These are phyloP conservation scores for Actinemys pallida DNA, from an alignment of 2,113 vertebrate genomes.

Conservation along the genomic window DNA sequence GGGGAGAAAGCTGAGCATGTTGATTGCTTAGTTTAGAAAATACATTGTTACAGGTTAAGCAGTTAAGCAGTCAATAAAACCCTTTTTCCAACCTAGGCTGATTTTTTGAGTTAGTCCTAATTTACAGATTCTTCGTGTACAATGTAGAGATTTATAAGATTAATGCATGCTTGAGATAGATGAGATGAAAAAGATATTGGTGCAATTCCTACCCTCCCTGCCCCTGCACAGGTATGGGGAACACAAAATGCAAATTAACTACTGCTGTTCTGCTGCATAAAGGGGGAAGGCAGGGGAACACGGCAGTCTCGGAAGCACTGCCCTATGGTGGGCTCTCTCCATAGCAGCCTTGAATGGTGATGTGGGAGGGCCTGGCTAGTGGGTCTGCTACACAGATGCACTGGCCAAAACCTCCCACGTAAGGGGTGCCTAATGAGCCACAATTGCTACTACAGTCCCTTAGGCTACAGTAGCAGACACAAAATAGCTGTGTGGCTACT, in stretches of 20 bases:
- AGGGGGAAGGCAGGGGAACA: background rate
- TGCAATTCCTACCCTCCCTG: background rate
- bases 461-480: background rate
- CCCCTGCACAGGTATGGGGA: background rate
- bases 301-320: background rate
- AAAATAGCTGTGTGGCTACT: background rate
- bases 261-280: background rate
- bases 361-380: background rate
- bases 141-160: background rate
- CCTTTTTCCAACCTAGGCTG: background rate
- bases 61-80: background rate
- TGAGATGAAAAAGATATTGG: background rate
- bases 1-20: background rate
- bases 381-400: background rate
- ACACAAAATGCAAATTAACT: background rate
- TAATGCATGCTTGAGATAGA: conserved; percentile 2
- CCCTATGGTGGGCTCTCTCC: background rate
- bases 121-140: conserved; percentile 34
- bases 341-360: rapidly evolving
- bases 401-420: background rate
- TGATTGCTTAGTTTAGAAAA: conserved; percentile 55
- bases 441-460: background rate
- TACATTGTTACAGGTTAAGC: background rate
- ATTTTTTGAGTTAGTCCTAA: conserved; percentile 32
- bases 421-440: background rate